Percentiles rank a stretch among this genome's conserved stretches.
phyloP scores from a whole-genome alignment of 2,797 vertebrate species.

The Silurus aristotelis region DNA sequence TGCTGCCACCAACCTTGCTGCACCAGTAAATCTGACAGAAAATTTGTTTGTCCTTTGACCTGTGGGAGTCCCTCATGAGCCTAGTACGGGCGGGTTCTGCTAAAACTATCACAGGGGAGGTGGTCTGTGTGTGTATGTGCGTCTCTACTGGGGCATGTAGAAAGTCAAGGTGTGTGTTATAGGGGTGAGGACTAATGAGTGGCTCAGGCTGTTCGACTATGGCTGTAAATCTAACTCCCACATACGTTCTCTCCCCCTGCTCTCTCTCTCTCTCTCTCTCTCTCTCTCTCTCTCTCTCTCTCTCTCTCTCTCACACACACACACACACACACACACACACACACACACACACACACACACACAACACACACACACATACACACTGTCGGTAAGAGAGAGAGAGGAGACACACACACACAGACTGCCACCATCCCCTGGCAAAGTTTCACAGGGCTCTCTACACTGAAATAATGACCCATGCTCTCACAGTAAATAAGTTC shows the following conservation, averaged over 20 bases:
- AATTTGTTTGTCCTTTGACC: slow-evolving; percentile 87
- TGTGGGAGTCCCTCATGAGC: slow-evolving; percentile 67
- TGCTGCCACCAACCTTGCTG: slow-evolving; percentile 74
- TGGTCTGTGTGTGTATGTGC: slow-evolving; percentile 37
- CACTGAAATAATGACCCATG: slow-evolving; percentile 63
- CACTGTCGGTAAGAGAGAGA: too few relatives aligned
- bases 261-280: slow-evolving; percentile 2
- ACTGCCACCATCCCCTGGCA: slow-evolving; percentile 59
- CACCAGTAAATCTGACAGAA: slow-evolving; percentile 83
- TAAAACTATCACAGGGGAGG: slow-evolving; percentile 73
- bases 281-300: not conserved
- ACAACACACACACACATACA: not conserved
- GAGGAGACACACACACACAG: slow-evolving; percentile 14
- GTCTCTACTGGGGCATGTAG: slow-evolving; percentile 27
- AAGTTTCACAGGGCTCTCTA: slow-evolving; percentile 65
- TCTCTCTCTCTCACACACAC: too few relatives aligned
- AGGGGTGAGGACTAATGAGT: slow-evolving; percentile 66
- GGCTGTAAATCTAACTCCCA: slow-evolving; percentile 63
- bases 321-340: not conserved
- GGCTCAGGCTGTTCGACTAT: slow-evolving; percentile 60
- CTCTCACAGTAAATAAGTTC: slow-evolving; percentile 64
- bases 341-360: not conserved
- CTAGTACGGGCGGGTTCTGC: slow-evolving; percentile 67
- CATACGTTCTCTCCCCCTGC: slow-evolving; percentile 1
- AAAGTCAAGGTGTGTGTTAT: slow-evolving; percentile 49